Percentiles rank a stretch among this genome's conserved stretches.
phyloP scores from a whole-genome alignment of 2,113 vertebrate species.

The Austrofundulus limnaeus region DNA sequence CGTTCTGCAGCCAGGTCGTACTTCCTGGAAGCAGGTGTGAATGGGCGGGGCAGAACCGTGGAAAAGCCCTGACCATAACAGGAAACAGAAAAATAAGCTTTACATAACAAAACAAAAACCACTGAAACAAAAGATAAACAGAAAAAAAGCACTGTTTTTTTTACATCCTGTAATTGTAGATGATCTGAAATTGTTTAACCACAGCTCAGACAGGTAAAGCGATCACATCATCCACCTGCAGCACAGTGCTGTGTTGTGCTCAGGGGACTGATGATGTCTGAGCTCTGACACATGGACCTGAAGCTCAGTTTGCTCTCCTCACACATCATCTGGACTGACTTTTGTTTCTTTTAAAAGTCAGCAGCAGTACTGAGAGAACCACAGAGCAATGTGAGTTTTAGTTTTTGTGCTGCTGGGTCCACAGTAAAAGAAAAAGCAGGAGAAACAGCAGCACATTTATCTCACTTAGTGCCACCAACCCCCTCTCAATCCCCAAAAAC shows the following conservation, averaged over 20 bases:
- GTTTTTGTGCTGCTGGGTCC: conserved; percentile 21
- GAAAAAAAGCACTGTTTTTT: too few relatives aligned
- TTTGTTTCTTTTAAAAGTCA: neutral
- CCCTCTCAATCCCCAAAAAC: neutral
- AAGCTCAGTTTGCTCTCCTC: neutral
- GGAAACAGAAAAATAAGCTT: too few relatives aligned
- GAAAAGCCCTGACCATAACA: too few relatives aligned
- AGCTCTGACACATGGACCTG: neutral
- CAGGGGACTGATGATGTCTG: conserved; percentile 1
- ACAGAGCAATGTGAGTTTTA: conserved; percentile 3
- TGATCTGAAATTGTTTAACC: too few relatives aligned
- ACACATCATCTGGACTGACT: conserved; percentile 20
- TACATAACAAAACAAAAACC: too few relatives aligned
- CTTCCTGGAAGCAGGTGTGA: too few relatives aligned
- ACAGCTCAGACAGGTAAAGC: neutral
- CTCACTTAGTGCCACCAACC: conserved; percentile 61
- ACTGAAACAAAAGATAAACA: too few relatives aligned
- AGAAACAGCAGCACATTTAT: conserved; percentile 52
- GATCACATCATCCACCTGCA: neutral
- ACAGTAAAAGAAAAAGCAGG: conserved; percentile 9
- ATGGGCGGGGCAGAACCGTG: too few relatives aligned
- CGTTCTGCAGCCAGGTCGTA: too few relatives aligned
- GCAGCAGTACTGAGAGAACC: conserved; percentile 13
- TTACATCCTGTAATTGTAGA: too few relatives aligned
- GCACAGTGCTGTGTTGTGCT: neutral